These are phyloP conservation scores for Drosophila kanapiae DNA, from an alignment of 1,140 invertebrate genomes.

Conservation along the genomic window DNA sequence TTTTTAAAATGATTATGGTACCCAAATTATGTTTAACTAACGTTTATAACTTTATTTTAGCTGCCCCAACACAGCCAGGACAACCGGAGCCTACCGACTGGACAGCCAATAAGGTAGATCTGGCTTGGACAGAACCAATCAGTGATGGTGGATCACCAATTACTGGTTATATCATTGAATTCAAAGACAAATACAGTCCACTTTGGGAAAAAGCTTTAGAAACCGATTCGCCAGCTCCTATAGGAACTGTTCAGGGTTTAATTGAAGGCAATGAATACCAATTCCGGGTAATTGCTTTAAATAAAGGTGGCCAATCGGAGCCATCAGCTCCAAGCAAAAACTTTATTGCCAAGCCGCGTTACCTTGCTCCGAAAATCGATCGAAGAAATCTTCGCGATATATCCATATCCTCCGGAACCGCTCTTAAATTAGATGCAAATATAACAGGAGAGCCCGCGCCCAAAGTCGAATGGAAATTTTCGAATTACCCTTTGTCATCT, in stretches of 20 bases:
- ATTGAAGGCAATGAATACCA: conserved; percentile 99
- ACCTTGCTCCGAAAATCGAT: conserved; percentile 97
- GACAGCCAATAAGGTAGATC: conserved; percentile 95
- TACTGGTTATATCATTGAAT: conserved; percentile 97
- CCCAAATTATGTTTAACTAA: background rate
- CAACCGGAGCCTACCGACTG: conserved; percentile 95
- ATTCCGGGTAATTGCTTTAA: conserved; percentile 98
- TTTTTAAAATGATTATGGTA: background rate
- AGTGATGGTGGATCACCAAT: conserved; percentile 97
- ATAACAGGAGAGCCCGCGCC: conserved; percentile 97
- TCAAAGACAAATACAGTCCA: conserved; percentile 97
- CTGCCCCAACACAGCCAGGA: conserved; percentile 92
- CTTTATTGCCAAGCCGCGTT: conserved; percentile 96
- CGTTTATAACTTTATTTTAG: conserved; percentile 71
- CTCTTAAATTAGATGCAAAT: conserved; percentile 96
- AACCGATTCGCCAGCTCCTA: conserved; percentile 90
- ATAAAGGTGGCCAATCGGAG: conserved; percentile 96
- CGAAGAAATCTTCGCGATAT: conserved; percentile 95
- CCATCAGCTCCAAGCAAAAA: conserved; percentile 94
- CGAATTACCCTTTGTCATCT: conserved; percentile 87
- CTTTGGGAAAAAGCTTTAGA: conserved; percentile 96
- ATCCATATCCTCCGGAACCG: conserved; percentile 95
- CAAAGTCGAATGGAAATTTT: conserved; percentile 94
- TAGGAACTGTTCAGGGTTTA: conserved; percentile 92
- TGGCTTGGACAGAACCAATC: conserved; percentile 93